A percentile compares a stretch with the other conserved stretches of the same genome.
Evolutionary conservation across 2,888 invertebrate species (phyloP).

Genomic region (Willowsia nigromaculata): DNA sequence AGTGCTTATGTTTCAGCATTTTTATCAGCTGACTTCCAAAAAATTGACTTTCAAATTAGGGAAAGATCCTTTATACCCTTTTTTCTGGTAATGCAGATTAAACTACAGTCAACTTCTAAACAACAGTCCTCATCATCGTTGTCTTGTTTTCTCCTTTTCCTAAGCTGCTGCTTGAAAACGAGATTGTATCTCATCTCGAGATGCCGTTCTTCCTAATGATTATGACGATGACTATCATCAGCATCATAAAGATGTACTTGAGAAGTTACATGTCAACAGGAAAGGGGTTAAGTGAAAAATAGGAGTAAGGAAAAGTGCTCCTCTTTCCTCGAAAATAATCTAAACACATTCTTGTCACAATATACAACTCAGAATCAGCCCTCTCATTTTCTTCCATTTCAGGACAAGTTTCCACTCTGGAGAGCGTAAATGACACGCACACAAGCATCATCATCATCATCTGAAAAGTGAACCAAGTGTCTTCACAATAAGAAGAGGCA

Average conservation of each 20-base stretch:
- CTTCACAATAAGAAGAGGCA: conserved; percentile 6
- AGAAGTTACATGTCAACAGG: conserved; percentile 18
- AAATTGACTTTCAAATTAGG: background rate
- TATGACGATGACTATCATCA: conserved; percentile 23
- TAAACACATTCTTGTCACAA: conserved; percentile 18
- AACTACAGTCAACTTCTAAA: background rate
- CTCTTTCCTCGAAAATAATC: background rate
- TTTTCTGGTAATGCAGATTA: background rate
- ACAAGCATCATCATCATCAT: background rate
- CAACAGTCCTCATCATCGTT: background rate
- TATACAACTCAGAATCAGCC: background rate
- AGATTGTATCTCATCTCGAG: conserved; percentile 60
- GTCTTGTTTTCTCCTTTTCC: background rate
- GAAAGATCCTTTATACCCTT: background rate
- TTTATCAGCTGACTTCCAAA: background rate
- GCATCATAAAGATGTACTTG: conserved; percentile 18
- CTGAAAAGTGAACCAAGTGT: background rate
- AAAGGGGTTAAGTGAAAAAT: conserved; percentile 39
- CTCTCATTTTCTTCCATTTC: background rate
- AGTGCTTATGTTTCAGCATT: background rate
- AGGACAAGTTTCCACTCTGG: background rate
- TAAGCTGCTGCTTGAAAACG: background rate
- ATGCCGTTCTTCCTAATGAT: conserved; percentile 46
- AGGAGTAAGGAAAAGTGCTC: background rate
- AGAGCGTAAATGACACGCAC: background rate